Conservation (phyloP, 2,797 vertebrate species). For the Eutrigla gurnardus region DNA sequence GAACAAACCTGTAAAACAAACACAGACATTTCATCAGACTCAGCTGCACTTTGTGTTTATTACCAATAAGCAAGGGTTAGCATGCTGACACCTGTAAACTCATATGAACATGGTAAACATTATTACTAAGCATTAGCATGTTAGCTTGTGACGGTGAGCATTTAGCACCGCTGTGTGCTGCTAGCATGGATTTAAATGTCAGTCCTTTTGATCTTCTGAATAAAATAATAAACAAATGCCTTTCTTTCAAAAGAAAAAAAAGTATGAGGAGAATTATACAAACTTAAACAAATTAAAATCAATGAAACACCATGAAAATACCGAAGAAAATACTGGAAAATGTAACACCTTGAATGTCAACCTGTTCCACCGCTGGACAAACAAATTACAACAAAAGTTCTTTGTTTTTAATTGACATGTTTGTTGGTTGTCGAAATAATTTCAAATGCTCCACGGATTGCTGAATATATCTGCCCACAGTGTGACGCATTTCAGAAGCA, state of each 20-base stretch:
- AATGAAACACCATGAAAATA: no score
- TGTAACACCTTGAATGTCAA: no score
- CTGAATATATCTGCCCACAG: not conserved
- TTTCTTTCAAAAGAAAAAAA: no score
- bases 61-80: not conserved
- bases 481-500: not conserved
- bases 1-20: not conserved
- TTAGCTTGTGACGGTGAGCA: not conserved
- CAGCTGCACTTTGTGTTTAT: not conserved
- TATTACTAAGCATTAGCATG: not conserved
- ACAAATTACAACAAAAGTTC: not conserved
- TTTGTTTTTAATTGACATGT: not conserved
- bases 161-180: not conserved
- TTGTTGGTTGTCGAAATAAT: not conserved
- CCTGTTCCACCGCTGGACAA: no score
- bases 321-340: no score
- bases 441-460: not conserved
- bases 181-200: not conserved
- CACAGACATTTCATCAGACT: not conserved
- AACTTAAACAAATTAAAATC: no score
- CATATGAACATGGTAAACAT: not conserved
- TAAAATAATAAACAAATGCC: no score
- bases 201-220: not conserved
- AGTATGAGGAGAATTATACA: no score
- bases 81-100: not conserved